Evolutionary conservation across 1,140 invertebrate genomes (phyloP).

Genomic region (Scaptomyza graminum): DNA sequence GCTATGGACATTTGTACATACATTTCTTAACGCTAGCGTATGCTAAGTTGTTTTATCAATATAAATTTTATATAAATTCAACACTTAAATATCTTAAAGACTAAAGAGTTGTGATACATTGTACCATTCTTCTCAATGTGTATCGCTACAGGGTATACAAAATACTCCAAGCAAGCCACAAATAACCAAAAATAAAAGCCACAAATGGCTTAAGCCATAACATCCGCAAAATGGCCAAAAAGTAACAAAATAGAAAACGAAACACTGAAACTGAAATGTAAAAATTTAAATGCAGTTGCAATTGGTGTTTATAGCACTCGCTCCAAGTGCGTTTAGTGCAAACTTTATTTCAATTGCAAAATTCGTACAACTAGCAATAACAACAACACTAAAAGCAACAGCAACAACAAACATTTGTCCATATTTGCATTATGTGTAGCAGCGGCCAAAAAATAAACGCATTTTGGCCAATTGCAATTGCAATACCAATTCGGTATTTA

Average conservation of each 20-base stretch:
- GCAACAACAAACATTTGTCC: conserved; percentile 53
- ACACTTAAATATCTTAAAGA: too few species aligned
- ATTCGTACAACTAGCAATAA: conserved; percentile 58
- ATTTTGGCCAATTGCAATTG: conserved; percentile 72
- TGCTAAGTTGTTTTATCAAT: too few species aligned
- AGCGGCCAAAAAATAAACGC: conserved; percentile 42
- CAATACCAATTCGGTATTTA: conserved; percentile 76
- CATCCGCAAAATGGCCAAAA: conserved; percentile 16
- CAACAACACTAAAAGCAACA: conserved; percentile 23
- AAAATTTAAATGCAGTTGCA: conserved; percentile 49
- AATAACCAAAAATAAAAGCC: neutral
- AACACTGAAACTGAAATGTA: conserved; percentile 16
- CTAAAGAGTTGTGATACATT: too few species aligned
- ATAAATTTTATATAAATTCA: too few species aligned
- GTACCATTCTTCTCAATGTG: too few species aligned
- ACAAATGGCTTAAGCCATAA: neutral
- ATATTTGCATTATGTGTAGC: conserved; percentile 78
- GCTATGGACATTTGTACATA: too few species aligned
- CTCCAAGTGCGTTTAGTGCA: conserved; percentile 72
- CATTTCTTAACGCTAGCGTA: too few species aligned
- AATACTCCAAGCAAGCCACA: neutral
- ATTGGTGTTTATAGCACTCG: conserved; percentile 36
- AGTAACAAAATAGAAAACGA: conserved; percentile 1
- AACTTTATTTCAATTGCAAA: conserved; percentile 77
- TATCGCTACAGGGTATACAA: neutral